These are phyloP conservation scores for Macrocentrus cingulum DNA, from an alignment of 1,140 invertebrate genomes.

Conservation along the genomic window DNA sequence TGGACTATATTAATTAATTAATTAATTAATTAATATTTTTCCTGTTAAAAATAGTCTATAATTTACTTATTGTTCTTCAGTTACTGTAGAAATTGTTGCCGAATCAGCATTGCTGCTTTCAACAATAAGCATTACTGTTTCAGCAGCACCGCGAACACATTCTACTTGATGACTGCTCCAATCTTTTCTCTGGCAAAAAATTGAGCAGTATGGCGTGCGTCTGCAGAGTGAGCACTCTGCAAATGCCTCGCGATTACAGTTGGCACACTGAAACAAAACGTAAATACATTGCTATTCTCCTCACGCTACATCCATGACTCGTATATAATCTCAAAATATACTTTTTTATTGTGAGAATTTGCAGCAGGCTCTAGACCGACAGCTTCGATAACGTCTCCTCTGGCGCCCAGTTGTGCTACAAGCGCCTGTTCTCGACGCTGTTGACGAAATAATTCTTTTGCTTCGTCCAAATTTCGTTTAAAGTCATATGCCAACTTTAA, in stretches of 20 bases:
- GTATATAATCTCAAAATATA: conserved; percentile 32
- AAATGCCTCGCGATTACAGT: conserved; percentile 81
- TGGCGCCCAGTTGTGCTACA: conserved; percentile 54
- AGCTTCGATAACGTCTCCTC: conserved; percentile 59
- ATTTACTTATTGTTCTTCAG: conserved; percentile 53
- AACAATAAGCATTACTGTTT: conserved; percentile 64
- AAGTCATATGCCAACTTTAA: conserved; percentile 69
- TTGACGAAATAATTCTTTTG: conserved; percentile 65
- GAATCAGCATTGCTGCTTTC: conserved; percentile 55
- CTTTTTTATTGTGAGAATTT: conserved; percentile 63
- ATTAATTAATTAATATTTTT: too few relatives aligned
- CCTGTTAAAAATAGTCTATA: too few relatives aligned
- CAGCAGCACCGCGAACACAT: conserved; percentile 70
- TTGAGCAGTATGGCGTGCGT: conserved; percentile 82
- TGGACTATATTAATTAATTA: too few relatives aligned
- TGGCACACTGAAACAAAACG: conserved; percentile 71
- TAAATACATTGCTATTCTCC: conserved; percentile 5
- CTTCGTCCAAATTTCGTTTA: conserved; percentile 68
- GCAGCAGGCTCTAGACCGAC: conserved; percentile 62
- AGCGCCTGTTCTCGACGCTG: conserved; percentile 71
- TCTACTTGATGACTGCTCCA: conserved; percentile 83
- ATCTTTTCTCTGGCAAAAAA: conserved; percentile 85
- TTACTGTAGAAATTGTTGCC: conserved; percentile 37
- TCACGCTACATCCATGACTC: background rate
- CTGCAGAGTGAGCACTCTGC: conserved; percentile 83